Evolutionary conservation across 2,797 vertebrate genomes (phyloP).

Genomic region (Spea hammondii): DNA sequence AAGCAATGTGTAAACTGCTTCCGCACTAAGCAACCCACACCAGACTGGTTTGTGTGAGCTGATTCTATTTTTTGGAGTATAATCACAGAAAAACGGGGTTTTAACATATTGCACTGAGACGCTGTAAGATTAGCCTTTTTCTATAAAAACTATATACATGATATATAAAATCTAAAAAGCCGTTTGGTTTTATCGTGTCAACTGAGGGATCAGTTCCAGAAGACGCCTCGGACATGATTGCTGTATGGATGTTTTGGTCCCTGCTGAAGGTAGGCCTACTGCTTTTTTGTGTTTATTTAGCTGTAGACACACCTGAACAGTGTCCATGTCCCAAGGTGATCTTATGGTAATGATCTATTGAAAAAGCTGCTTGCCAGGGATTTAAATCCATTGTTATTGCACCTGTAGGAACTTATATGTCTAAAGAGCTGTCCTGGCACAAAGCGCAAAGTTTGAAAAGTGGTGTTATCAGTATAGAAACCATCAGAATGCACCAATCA

Average conservation of each 20-base stretch:
- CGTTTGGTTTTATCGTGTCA: not conserved
- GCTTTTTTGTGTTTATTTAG: too few relatives aligned
- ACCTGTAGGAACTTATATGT: not conserved
- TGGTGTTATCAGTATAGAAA: too few relatives aligned
- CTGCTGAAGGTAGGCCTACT: slow-evolving; percentile 52
- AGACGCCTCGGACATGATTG: slow-evolving; percentile 20
- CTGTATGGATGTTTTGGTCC: slow-evolving; percentile 54
- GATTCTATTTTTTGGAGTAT: too few relatives aligned
- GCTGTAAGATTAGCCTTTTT: not conserved
- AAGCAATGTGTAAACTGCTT: not conserved
- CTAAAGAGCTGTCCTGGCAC: too few relatives aligned
- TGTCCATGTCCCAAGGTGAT: not conserved
- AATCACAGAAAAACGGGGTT: not conserved
- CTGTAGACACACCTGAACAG: not conserved
- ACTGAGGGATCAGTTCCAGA: not conserved
- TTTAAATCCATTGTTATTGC: not conserved
- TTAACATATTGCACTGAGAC: not conserved
- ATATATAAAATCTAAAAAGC: not conserved
- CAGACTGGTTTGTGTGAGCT: not conserved
- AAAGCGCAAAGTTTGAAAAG: too few relatives aligned
- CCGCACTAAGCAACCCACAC: not conserved
- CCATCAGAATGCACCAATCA: too few relatives aligned
- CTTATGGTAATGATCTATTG: not conserved
- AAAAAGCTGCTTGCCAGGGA: too few relatives aligned
- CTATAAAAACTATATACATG: not conserved